phyloP scores from a whole-genome alignment of 2,113 vertebrate species.

The Myotis lucifugus region DNA sequence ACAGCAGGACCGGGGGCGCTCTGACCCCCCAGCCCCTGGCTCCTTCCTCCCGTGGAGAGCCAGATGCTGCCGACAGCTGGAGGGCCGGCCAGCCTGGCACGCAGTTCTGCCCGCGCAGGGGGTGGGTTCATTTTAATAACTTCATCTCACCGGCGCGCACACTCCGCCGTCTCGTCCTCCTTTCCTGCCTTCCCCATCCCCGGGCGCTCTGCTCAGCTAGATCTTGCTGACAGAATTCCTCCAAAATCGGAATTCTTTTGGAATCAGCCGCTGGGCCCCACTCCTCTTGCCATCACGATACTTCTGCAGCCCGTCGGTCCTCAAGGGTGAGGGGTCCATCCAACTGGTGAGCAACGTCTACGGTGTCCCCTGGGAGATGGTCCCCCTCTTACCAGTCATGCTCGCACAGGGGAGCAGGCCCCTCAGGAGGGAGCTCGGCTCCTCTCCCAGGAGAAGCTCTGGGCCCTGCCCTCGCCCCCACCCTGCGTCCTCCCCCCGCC shows the following conservation, averaged over 20 bases:
- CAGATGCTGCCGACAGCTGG: slow-evolving; percentile 76
- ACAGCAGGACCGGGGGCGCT: slow-evolving; percentile 18
- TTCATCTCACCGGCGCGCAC: slow-evolving; percentile 54
- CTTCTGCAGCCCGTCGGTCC: background rate
- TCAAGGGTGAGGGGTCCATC: background rate
- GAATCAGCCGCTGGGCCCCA: background rate
- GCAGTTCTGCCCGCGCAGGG: slow-evolving; percentile 38
- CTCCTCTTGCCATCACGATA: background rate
- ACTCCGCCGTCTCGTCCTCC: background rate
- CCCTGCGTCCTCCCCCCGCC: background rate
- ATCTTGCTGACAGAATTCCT: slow-evolving; percentile 34
- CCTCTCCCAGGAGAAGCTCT: background rate
- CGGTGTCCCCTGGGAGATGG: background rate
- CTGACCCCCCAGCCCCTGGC: slow-evolving; percentile 35
- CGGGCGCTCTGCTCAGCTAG: background rate
- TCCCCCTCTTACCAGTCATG: background rate
- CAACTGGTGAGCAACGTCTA: background rate
- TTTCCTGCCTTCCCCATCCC: background rate
- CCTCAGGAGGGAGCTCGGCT: background rate
- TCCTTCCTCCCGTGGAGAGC: slow-evolving; percentile 56
- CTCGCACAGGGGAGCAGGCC: background rate
- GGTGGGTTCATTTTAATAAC: slow-evolving; percentile 66
- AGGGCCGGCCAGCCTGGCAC: slow-evolving; percentile 67
- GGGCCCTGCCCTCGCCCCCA: background rate
- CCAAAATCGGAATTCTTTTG: background rate